phyloP scores from a whole-genome alignment of 2,797 vertebrate species.

The Oceanodroma leucorhoa region DNA sequence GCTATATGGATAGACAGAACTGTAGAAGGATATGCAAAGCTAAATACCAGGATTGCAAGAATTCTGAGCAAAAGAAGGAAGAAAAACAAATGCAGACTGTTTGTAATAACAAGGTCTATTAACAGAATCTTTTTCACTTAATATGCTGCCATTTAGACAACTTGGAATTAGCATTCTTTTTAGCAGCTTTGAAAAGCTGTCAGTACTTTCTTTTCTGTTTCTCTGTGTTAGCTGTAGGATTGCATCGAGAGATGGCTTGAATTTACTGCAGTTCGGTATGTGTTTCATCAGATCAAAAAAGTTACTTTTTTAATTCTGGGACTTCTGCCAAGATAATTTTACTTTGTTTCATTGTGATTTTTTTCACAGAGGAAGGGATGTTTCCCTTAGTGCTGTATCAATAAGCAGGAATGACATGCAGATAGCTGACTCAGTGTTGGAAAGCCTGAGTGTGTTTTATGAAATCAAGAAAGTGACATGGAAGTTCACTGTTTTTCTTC shows the following conservation, averaged over 20 bases:
- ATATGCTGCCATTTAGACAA: background rate
- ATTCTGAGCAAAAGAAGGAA: background rate
- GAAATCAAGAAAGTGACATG: slow-evolving; percentile 57
- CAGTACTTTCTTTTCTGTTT: background rate
- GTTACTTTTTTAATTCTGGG: slow-evolving; percentile 5
- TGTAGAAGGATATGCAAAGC: background rate
- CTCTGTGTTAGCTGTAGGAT: background rate
- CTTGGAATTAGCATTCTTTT: background rate
- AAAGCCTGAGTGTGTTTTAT: slow-evolving; percentile 36
- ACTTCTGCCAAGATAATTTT: slow-evolving; percentile 55
- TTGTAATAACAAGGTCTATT: background rate
- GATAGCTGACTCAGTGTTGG: slow-evolving; percentile 55
- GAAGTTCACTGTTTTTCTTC: slow-evolving; percentile 46
- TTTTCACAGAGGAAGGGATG: slow-evolving; percentile 63
- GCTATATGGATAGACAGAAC: background rate
- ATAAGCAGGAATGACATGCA: slow-evolving; percentile 59
- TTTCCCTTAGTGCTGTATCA: slow-evolving; percentile 65
- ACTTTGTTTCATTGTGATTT: slow-evolving; percentile 67
- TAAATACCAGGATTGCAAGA: background rate
- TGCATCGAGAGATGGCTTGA: background rate
- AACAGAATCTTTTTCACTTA: background rate
- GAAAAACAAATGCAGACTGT: background rate
- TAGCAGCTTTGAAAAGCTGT: background rate
- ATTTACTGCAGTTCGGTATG: background rate
- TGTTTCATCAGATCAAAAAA: slow-evolving; percentile 54